These are phyloP conservation scores for Zeus faber DNA, from an alignment of 2,113 vertebrate genomes.

Conservation along the genomic window DNA sequence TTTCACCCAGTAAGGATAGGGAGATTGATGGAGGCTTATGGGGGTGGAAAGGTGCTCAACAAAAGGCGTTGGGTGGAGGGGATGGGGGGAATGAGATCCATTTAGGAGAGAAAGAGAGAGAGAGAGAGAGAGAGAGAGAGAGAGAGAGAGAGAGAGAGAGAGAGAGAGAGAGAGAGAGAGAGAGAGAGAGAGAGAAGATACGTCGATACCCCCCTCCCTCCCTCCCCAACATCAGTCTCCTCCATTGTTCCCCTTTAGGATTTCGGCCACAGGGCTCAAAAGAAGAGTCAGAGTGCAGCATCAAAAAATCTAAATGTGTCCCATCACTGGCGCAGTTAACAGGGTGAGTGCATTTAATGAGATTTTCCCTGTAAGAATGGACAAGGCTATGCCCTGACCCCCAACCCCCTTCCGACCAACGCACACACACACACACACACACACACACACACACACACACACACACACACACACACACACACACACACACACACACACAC, in stretches of 20 bases:
- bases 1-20: slow-evolving; percentile 53
- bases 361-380: slow-evolving; percentile 46
- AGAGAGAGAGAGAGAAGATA: slow-evolving; percentile 45
- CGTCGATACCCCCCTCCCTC: slow-evolving; percentile 45
- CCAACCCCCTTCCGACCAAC: not conserved
- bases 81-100: slow-evolving; percentile 55
- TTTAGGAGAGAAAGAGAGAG: slow-evolving; percentile 61
- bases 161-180: slow-evolving; percentile 53
- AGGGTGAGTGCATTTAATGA: slow-evolving; percentile 57
- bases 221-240: slow-evolving; percentile 44
- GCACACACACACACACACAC: not conserved
- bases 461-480: not conserved
- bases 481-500: not conserved
- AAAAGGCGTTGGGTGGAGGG: slow-evolving; percentile 46
- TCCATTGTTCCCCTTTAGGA: slow-evolving; percentile 58
- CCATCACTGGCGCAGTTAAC: slow-evolving; percentile 41
- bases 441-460: slow-evolving; percentile 2
- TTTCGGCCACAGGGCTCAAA: slow-evolving; percentile 42
- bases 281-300: slow-evolving; percentile 43
- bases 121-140: too few relatives aligned
- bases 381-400: slow-evolving; percentile 21
- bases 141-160: slow-evolving; percentile 55
- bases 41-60: slow-evolving; percentile 61
- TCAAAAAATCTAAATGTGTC: slow-evolving; percentile 63
- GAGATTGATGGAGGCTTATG: slow-evolving; percentile 59